phyloP scores from a whole-genome alignment of 2,888 invertebrate genomes.

The Spatulosminthurus flaviceps region DNA sequence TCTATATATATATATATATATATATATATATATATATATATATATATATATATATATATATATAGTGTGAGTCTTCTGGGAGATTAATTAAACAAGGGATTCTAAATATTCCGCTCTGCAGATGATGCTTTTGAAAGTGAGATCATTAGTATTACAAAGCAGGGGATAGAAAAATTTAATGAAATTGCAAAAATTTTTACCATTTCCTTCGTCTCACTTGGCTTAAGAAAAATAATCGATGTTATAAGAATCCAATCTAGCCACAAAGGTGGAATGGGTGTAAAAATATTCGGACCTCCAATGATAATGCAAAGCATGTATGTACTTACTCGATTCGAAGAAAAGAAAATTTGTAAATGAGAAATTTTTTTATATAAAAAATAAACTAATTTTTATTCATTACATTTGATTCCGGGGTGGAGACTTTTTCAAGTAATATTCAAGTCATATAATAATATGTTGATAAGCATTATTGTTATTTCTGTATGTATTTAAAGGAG shows the following conservation, averaged over 20 bases:
- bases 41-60: too few species aligned
- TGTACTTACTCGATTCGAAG: too few species aligned
- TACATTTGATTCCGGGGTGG: background rate
- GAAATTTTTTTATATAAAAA: too few species aligned
- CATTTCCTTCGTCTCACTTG: background rate
- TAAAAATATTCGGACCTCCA: background rate
- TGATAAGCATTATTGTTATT: conserved; percentile 2
- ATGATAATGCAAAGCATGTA: too few species aligned
- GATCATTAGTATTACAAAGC: background rate
- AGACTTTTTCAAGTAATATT: background rate
- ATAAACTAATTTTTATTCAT: background rate
- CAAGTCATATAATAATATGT: too few species aligned
- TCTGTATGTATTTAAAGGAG: too few species aligned
- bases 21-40: too few species aligned
- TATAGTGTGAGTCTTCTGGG: background rate
- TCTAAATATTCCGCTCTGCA: background rate
- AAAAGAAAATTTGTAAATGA: too few species aligned
- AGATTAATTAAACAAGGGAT: background rate
- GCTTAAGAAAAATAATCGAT: background rate
- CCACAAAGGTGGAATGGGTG: background rate
- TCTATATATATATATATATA: too few species aligned
- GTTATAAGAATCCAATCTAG: background rate
- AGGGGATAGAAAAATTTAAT: background rate
- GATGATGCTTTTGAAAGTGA: background rate
- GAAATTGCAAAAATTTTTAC: background rate